These are phyloP conservation scores for Cromileptes altivelis DNA, from an alignment of 2,113 vertebrate species.

Conservation along the genomic window DNA sequence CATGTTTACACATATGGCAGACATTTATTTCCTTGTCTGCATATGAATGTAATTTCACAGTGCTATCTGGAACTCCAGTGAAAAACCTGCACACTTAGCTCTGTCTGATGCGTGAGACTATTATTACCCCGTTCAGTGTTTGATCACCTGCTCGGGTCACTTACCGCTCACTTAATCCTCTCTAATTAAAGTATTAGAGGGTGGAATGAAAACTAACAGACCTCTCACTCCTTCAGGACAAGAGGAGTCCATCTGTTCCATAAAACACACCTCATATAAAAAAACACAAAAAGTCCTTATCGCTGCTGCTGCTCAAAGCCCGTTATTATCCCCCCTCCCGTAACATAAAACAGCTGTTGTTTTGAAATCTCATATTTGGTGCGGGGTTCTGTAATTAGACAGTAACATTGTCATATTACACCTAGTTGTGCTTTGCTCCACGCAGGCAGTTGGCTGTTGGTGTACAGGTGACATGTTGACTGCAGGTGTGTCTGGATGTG, in stretches of 20 bases:
- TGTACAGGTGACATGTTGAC: slow-evolving; percentile 29
- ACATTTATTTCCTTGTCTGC: background rate
- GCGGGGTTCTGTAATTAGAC: slow-evolving; percentile 34
- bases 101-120: slow-evolving; percentile 4
- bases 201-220: slow-evolving; percentile 69
- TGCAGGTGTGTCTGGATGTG: slow-evolving; percentile 17
- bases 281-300: slow-evolving; percentile 45
- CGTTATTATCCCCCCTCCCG: slow-evolving; percentile 48
- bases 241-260: slow-evolving; percentile 68
- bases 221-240: slow-evolving; percentile 62
- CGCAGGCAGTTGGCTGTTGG: slow-evolving; percentile 17
- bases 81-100: slow-evolving; percentile 9
- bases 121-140: slow-evolving; percentile 55
- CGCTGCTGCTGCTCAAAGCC: slow-evolving; percentile 30
- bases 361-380: slow-evolving; percentile 35
- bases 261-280: slow-evolving; percentile 64
- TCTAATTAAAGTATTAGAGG: slow-evolving; percentile 66
- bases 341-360: slow-evolving; percentile 67
- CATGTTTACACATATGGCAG: background rate
- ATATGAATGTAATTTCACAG: background rate
- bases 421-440: slow-evolving; percentile 46
- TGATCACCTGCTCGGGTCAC: slow-evolving; percentile 67
- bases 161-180: slow-evolving; percentile 62
- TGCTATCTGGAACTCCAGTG: background rate
- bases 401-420: slow-evolving; percentile 42